phyloP scores from a whole-genome alignment of 1,140 invertebrate species.

The Aphis gossypii region DNA sequence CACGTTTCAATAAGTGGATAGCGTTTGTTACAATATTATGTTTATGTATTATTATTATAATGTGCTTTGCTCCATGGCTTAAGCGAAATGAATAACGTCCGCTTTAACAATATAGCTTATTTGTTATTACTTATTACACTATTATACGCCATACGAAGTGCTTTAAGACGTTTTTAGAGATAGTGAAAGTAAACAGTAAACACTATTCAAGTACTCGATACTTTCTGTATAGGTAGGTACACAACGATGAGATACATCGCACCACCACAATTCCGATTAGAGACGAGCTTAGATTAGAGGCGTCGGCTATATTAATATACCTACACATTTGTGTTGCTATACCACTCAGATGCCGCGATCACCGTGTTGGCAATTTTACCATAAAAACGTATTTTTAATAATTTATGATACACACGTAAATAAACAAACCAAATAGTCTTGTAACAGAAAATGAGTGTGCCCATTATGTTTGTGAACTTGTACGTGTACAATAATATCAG shows the following conservation, averaged over 20 bases:
- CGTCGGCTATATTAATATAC: background rate
- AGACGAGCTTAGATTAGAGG: background rate
- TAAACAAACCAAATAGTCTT: background rate
- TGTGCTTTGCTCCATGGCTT: background rate
- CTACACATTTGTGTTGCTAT: background rate
- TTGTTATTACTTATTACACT: background rate
- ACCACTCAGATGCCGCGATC: background rate
- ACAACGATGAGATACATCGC: background rate
- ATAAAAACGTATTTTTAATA: background rate
- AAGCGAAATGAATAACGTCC: background rate
- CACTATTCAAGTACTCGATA: background rate
- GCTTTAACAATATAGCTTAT: background rate
- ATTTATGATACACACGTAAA: background rate
- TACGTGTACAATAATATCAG: background rate
- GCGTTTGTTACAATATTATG: background rate
- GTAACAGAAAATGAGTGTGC: background rate
- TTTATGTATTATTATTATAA: too few relatives aligned
- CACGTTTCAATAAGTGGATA: background rate
- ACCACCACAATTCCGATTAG: background rate
- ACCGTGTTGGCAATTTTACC: background rate
- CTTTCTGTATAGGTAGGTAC: background rate
- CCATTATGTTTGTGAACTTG: background rate
- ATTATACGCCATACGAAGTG: background rate
- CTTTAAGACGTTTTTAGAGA: background rate
- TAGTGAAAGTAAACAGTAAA: conserved; percentile 7